Base-by-base conservation (phyloP, 2,797 vertebrate species). In the Xenopus petersii region DNA sequence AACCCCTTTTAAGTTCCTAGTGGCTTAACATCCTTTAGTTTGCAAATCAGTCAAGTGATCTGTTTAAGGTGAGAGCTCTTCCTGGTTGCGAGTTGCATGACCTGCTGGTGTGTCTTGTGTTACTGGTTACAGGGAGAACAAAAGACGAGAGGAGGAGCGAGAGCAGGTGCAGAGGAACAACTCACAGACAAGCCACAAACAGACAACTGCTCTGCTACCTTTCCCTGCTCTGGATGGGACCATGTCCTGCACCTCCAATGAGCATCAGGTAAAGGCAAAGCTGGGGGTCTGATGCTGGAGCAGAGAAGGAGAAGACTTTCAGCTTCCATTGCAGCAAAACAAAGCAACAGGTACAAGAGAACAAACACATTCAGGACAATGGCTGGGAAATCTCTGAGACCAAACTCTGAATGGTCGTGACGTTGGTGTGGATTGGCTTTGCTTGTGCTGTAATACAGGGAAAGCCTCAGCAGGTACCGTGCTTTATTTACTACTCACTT, bases 1-100 rank as follows among this genome's bases (percentile, higher is more conserved):
- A 12, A 33, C 54, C 16, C 24, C 61, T 36, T 49, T 30, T n/a
- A 46, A 48, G 8, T 56, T 68, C 33, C 13, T 63, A 24, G 21
- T 73, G 64, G 10, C 42, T 73, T 68, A 17, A 21, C 75, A 51
- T 51, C 55, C 16, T 46, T 70, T 24, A 66, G 47, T 36, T 78
- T 78, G 64, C 65, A 73, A 73, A 78, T 78, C 36, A 68, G 70
- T 78, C 70, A 69, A 69, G 15, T 78, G 75, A 78, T 78, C 75
- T 73, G 59, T 54, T 62, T 24, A 58, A 77, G 70, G 70, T 69
- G 75, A 68, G 26, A 68, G 33, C 13, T 36, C 70, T 78, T 78
- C 75, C 75, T 78, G 75, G 75, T 78, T 73, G 65, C 65, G 64
- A 67, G 56, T 10, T 51, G 49, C 49, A 7, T 51, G 70, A 78